phyloP scores from a whole-genome alignment of 1,140 invertebrate genomes.

The Reticulitermes speratus region DNA sequence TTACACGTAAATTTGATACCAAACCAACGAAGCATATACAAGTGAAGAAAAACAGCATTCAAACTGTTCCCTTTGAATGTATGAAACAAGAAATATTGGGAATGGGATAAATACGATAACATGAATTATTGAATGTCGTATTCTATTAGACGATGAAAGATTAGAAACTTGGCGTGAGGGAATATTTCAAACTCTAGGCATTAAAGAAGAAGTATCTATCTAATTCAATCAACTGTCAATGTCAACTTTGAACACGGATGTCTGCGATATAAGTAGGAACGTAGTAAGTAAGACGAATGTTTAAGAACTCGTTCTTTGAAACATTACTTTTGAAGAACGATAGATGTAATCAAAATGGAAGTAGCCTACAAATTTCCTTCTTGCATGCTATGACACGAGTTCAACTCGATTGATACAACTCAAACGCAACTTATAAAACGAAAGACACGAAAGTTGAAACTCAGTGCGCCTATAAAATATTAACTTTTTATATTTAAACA shows the following conservation, averaged over 20 bases:
- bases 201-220: neutral
- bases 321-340: neutral
- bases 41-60: neutral
- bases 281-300: neutral
- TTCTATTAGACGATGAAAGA: neutral
- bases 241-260: neutral
- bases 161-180: neutral
- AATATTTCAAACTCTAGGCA: neutral
- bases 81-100: neutral
- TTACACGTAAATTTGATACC: neutral
- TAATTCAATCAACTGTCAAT: neutral
- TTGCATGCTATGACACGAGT: neutral
- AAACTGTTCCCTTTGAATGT: neutral
- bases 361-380: neutral
- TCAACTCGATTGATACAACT: neutral
- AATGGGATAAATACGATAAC: neutral
- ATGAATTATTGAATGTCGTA: constrained; percentile 2
- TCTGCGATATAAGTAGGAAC: neutral
- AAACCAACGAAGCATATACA: neutral
- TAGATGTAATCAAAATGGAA: neutral
- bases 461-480: neutral
- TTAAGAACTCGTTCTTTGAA: neutral
- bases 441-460: neutral
- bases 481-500: too few species aligned
- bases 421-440: neutral